These are phyloP conservation scores for Pantala flavescens DNA, from an alignment of 1,140 invertebrate species.

Conservation along the genomic window DNA sequence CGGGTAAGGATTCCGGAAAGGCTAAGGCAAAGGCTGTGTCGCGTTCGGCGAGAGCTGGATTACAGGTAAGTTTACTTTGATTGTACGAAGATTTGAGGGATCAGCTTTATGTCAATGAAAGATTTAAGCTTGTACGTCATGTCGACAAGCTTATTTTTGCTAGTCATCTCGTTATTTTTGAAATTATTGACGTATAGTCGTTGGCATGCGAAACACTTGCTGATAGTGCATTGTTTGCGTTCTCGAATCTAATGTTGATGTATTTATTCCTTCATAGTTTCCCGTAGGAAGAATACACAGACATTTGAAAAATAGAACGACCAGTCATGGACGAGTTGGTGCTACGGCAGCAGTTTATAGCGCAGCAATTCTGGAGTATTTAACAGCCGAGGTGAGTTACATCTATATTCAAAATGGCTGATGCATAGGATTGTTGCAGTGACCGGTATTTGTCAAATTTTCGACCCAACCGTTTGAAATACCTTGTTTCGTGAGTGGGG, in stretches of 20 bases:
- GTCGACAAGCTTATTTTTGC: not conserved
- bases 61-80: constrained; percentile 66
- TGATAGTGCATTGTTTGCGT: constrained; percentile 20
- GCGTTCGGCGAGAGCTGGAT: constrained; percentile 90
- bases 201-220: constrained; percentile 21
- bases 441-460: too few relatives aligned
- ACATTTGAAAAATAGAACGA: constrained; percentile 96
- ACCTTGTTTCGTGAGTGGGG: too few relatives aligned
- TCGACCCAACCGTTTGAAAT: too few relatives aligned
- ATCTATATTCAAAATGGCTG: constrained; percentile 23
- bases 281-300: constrained; percentile 98
- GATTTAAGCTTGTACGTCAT: not conserved
- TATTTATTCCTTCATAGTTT: constrained; percentile 57
- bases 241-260: not conserved
- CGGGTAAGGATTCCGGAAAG: constrained; percentile 99
- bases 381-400: constrained; percentile 87
- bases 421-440: not conserved
- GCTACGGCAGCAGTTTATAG: constrained; percentile 98
- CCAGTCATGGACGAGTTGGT: constrained; percentile 95
- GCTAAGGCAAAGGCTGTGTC: constrained; percentile 99
- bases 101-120: not conserved
- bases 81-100: not conserved
- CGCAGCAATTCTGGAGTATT: constrained; percentile 97
- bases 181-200: constrained; percentile 30
- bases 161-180: constrained; percentile 30